A percentile compares a stretch with the other conserved stretches of the same genome.
Evolutionary conservation across 2,113 vertebrate species (phyloP).

Genomic region (Rhodinocichla rosea): DNA sequence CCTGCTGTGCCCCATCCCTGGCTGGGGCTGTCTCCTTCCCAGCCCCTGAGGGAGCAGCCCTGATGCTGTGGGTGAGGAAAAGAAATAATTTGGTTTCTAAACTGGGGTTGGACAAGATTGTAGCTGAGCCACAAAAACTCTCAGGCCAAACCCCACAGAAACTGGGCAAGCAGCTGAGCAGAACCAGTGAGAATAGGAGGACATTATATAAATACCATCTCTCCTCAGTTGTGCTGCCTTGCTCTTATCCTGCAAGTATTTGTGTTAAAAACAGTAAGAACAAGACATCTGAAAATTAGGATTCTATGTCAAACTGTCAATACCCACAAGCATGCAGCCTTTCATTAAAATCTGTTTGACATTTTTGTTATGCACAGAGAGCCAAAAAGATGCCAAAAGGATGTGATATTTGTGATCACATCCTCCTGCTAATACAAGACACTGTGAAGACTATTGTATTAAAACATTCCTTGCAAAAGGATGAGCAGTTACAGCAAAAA

Average conservation of each 20-base stretch:
- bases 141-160: slow-evolving; percentile 9
- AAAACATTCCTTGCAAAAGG: slow-evolving; percentile 50
- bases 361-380: slow-evolving; percentile 77
- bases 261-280: slow-evolving; percentile 66
- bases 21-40: not conserved
- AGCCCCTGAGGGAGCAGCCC: not conserved
- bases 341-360: slow-evolving; percentile 80
- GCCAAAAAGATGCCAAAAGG: slow-evolving; percentile 72
- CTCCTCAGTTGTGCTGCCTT: not conserved
- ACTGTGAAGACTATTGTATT: slow-evolving; percentile 57
- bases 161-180: not conserved
- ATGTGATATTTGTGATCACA: slow-evolving; percentile 77
- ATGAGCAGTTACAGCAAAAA: slow-evolving; percentile 19
- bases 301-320: slow-evolving; percentile 72
- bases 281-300: slow-evolving; percentile 76
- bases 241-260: slow-evolving; percentile 34
- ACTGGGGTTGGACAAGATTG: not conserved
- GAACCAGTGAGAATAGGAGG: not conserved
- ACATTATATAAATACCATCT: not conserved
- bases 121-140: not conserved
- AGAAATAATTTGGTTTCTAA: slow-evolving; percentile 47
- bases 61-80: not conserved
- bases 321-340: slow-evolving; percentile 74
- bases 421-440: slow-evolving; percentile 70
- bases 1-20: no score